These are phyloP conservation scores for Arctocebus calabarensis DNA, from an alignment of 2,797 vertebrate species.

Conservation along the genomic window DNA sequence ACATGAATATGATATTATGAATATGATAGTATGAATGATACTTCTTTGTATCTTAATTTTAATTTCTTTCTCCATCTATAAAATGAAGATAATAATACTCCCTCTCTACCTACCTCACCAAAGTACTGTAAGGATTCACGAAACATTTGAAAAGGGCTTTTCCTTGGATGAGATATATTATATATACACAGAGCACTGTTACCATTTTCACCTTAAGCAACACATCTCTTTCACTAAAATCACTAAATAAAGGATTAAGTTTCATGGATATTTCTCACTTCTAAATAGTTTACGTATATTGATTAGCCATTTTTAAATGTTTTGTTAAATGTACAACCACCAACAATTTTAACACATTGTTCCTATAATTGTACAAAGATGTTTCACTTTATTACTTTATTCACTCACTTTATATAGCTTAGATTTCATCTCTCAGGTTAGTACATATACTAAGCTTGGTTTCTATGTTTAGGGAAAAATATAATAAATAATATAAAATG, in stretches of 20 bases:
- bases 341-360: neutral
- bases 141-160: constrained; percentile 54
- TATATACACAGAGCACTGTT: constrained; percentile 45
- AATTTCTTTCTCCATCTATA: constrained; percentile 59
- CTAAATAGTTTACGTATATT: constrained; percentile 47
- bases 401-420: constrained; percentile 2
- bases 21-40: too few relatives aligned
- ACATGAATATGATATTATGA: too few relatives aligned
- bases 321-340: constrained; percentile 22
- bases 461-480: constrained; percentile 16
- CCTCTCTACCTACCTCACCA: constrained; percentile 24
- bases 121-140: constrained; percentile 43
- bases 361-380: neutral
- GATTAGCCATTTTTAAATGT: neutral
- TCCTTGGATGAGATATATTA: constrained; percentile 52
- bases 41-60: constrained; percentile 40
- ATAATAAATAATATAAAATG: constrained; percentile 23
- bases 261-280: constrained; percentile 50
- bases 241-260: constrained; percentile 38
- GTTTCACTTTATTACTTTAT: neutral
- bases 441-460: neutral
- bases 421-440: constrained; percentile 43
- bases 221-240: constrained; percentile 13
- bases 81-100: constrained; percentile 59
- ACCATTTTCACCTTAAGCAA: constrained; percentile 57